Evolutionary conservation across 2,113 vertebrate genomes (phyloP), one percentile per base, ranked within the genome.

Genomic region (Galeopterus variegatus): DNA sequence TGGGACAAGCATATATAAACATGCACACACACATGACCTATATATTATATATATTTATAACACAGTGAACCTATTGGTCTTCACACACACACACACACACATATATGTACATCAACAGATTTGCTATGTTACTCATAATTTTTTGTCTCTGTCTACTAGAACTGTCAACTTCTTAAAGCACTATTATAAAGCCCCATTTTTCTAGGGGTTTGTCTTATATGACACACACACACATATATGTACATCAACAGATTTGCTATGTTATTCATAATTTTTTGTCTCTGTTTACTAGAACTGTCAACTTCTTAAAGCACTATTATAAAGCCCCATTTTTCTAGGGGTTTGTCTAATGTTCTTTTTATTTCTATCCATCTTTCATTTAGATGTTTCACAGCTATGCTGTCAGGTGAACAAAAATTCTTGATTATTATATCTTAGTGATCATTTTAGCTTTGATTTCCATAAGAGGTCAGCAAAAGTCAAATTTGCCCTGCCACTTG

Each of bases 381-480:
- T 83, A 75, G 50, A 36, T 50, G 69, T 84, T 62, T 84, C 92
- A 76, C 88, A 90, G 24, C 81, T 79, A 79, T n/a, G 31, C 52
- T 83, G 48, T 67, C 65, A 82, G 41, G n/a, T 83, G 0, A 62
- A 52, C 88, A 56, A 77, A 83, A 77, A n/a, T 31, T 58, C 69
- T 87, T 70, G 72, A 81, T 82, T 77, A 82, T 31, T 69, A 3
- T 24, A 75, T 50, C 72, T 92, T 15, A 8, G 26, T 65, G 64
- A 69, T 50, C 0, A 0, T 50, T 76, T 90, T 58, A 56, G 45
- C 67, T 91, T 81, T 21, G 9, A 70, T 80, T 36, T 60, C 28
- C 6, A 60, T 36, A 54, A 80, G 17, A 64, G 12, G 15, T 70
- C 36, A 26, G 12, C 67, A 76, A 86, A 86, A n/a, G 24, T 24